Conservation (phyloP, 1,140 invertebrate genomes). For the Lethrus apterus region DNA sequence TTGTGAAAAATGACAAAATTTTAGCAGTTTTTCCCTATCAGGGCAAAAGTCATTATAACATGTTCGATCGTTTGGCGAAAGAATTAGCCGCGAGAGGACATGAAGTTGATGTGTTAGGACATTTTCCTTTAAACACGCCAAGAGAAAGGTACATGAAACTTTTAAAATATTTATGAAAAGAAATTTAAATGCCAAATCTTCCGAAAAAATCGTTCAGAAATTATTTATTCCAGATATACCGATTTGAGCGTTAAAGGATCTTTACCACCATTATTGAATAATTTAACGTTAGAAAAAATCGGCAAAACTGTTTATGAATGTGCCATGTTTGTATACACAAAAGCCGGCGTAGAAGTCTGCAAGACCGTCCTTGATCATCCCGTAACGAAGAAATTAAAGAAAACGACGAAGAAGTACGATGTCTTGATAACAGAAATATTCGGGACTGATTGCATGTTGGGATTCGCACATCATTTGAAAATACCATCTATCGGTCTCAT, state of each 20-base stretch:
- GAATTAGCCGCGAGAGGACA: conserved; percentile 56
- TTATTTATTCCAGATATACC: no score
- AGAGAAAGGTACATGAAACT: conserved; percentile 38
- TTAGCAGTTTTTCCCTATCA: conserved; percentile 3
- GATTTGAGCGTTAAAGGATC: conserved; percentile 34
- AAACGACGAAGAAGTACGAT: conserved; percentile 16
- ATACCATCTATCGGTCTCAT: conserved; percentile 51
- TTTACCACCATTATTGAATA: conserved; percentile 13
- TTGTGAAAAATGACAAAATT: conserved; percentile 9
- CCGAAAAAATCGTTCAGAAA: no score
- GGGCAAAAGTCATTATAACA: conserved; percentile 29
- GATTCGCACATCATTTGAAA: conserved; percentile 46
- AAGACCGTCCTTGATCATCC: neutral
- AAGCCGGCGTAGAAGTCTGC: neutral
- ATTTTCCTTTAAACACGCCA: conserved; percentile 46
- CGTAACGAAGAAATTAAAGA: conserved; percentile 10
- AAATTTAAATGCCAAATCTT: no score
- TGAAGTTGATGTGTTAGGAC: conserved; percentile 57
- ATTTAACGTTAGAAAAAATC: neutral
- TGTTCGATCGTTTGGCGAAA: conserved; percentile 53
- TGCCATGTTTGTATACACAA: neutral
- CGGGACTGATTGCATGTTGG: conserved; percentile 15
- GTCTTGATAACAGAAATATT: conserved; percentile 15
- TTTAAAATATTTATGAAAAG: neutral
- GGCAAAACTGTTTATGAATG: neutral